phyloP scores from a whole-genome alignment of 1,140 invertebrate species.

The Dinothrombium tinctorium region DNA sequence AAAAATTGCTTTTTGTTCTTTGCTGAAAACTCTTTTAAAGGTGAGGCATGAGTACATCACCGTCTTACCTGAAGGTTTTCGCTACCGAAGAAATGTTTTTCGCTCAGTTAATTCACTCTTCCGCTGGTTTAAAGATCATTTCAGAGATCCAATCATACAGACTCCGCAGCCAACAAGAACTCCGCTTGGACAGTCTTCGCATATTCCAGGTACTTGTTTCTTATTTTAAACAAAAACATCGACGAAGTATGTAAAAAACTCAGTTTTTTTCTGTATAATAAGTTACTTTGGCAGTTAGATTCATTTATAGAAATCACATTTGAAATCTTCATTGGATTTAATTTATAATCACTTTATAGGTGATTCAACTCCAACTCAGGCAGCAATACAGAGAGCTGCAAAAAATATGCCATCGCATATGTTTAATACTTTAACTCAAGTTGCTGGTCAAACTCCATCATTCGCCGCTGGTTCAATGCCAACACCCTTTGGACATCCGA shows the following conservation, averaged over 20 bases:
- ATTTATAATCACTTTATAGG: not conserved
- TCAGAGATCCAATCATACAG: slow-evolving; percentile 46
- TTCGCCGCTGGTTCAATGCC: slow-evolving; percentile 17
- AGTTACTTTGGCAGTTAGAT: too few relatives aligned
- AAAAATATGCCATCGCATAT: slow-evolving; percentile 44
- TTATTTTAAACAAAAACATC: too few relatives aligned
- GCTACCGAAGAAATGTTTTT: slow-evolving; percentile 68
- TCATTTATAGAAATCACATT: too few relatives aligned
- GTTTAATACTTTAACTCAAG: slow-evolving; percentile 40
- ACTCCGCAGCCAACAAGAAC: not conserved
- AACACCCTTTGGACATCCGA: too few relatives aligned
- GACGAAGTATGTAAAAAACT: too few relatives aligned
- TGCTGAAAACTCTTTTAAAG: slow-evolving; percentile 31
- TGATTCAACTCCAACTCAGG: slow-evolving; percentile 26
- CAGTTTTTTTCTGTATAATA: not conserved
- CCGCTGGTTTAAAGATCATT: slow-evolving; percentile 95
- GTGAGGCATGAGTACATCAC: slow-evolving; percentile 88
- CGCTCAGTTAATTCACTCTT: slow-evolving; percentile 55
- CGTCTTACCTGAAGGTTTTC: slow-evolving; percentile 71
- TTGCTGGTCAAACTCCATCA: slow-evolving; percentile 39
- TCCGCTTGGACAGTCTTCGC: too few relatives aligned
- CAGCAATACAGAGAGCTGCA: slow-evolving; percentile 43
- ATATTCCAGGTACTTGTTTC: too few relatives aligned
- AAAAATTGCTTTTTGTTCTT: not conserved
- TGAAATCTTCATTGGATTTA: too few relatives aligned